Evolutionary conservation across 2,888 invertebrate species (phyloP).

Genomic region (Boloria selene): DNA sequence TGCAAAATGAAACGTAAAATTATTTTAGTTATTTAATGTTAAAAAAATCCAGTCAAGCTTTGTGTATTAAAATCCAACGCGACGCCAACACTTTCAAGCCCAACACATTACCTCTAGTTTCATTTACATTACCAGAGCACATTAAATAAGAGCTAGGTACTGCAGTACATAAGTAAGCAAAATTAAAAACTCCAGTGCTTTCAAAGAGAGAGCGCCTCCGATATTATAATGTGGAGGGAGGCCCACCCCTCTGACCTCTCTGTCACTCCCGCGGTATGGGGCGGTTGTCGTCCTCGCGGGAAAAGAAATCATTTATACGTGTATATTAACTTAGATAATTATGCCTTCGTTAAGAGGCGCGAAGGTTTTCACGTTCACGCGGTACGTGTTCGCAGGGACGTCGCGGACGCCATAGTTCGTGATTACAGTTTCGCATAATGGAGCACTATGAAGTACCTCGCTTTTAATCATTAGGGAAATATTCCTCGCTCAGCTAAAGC

Average conservation of each 20-base stretch:
- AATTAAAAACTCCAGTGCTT: slow-evolving; percentile 65
- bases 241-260: slow-evolving; percentile 54
- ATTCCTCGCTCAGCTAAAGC: slow-evolving; percentile 53
- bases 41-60: background rate
- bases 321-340: slow-evolving; percentile 81
- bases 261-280: slow-evolving; percentile 43
- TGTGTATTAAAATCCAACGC: background rate
- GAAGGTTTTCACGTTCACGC: slow-evolving; percentile 13
- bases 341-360: slow-evolving; percentile 51
- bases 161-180: slow-evolving; percentile 62
- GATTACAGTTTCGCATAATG: slow-evolving; percentile 76
- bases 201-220: slow-evolving; percentile 52
- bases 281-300: slow-evolving; percentile 47
- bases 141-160: slow-evolving; percentile 27
- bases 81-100: slow-evolving; percentile 9
- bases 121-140: slow-evolving; percentile 15
- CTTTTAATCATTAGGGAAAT: slow-evolving; percentile 79
- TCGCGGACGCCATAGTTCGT: slow-evolving; percentile 49
- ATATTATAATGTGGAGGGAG: slow-evolving; percentile 59
- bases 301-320: slow-evolving; percentile 75
- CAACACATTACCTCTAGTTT: slow-evolving; percentile 12
- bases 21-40: no score
- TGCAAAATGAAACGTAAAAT: no score
- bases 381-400: slow-evolving; percentile 33
- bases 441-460: slow-evolving; percentile 60